Evolutionary conservation across 2,888 invertebrate species (phyloP), one percentile per base, ranked within the genome.

Genomic region (Uloborus plumipes): DNA sequence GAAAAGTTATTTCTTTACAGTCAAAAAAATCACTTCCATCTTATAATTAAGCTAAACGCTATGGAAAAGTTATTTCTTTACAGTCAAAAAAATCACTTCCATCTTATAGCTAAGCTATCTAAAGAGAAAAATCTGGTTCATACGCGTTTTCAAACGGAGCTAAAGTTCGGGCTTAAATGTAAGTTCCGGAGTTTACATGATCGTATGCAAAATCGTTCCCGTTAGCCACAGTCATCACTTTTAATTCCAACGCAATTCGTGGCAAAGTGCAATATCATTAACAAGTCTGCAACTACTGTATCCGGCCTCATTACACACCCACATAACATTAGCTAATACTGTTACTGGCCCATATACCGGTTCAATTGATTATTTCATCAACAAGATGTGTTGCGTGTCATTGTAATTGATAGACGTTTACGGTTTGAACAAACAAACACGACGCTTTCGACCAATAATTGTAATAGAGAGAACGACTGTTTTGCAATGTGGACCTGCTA

Each of bases 311-410:
- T 80, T 80, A 80, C 69, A 62, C 47, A 62, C 62, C 53, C 73
- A 80, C 74, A 72, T 72, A 72, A 65, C 66, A 71, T 58, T 53
- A 47, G 39, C 72, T 67, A 72, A 79, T 53, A 62, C 55, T n/a
- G 53, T 49, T 73, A 31, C 72, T 59, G 53, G 49, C 26, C 73
- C 49, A 71, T 78, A 64, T 67, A 61, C 67, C 22, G 50, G 61
- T 47, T n/a, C 75, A 75, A 75, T 75, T 81, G 81, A 81, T 81
- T 75, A 75, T 81, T 75, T 81, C 81, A 81, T 81, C 81, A 81
- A 71, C 74, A 70, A 65, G 64, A 39, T 39, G 74, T 49, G 75
- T 75, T 58, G 74, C 74, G 81, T 75, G 74, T 75, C 81, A 65
- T 50, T 75, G 81, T 71, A 81, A 75, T 59, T 81, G 81, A 81